Conservation (phyloP, 2,888 invertebrate genomes). For the Scrobipalpa costella region DNA sequence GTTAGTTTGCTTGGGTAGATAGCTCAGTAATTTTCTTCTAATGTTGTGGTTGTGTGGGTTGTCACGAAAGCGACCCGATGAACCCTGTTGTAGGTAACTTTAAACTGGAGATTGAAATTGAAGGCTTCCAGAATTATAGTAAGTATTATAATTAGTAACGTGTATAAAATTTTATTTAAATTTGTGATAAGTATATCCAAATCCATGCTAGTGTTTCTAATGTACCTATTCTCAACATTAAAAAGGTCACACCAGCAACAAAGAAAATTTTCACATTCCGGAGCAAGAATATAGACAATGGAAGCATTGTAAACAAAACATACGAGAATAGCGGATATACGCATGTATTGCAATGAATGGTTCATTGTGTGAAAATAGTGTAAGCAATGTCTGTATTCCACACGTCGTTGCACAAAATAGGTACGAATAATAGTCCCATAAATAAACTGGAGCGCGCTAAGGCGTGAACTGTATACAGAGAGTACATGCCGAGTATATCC, state of each 20-base stretch:
- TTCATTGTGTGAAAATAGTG: slow-evolving; percentile 12
- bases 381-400: slow-evolving; percentile 13
- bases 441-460: slow-evolving; percentile 16
- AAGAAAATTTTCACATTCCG: slow-evolving; percentile 1
- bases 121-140: too few relatives aligned
- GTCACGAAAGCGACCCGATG: too few relatives aligned
- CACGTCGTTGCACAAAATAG: slow-evolving; percentile 17
- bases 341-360: slow-evolving; percentile 7
- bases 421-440: slow-evolving; percentile 18
- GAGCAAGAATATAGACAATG: slow-evolving; percentile 4
- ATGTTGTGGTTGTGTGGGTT: too few relatives aligned
- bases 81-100: too few relatives aligned
- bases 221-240: not conserved
- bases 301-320: slow-evolving; percentile 12
- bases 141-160: too few relatives aligned
- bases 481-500: slow-evolving; percentile 33
- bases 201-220: too few relatives aligned
- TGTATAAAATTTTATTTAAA: not conserved
- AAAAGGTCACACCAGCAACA: too few relatives aligned
- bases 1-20: not conserved
- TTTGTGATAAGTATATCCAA: not conserved
- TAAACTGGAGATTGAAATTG: too few relatives aligned
- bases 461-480: slow-evolving; percentile 8
- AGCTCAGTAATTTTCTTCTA: not conserved
- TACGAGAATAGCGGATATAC: slow-evolving; percentile 7